Base-by-base conservation (phyloP, 1,140 invertebrate species). In the Zaprionus ghesquierei region DNA sequence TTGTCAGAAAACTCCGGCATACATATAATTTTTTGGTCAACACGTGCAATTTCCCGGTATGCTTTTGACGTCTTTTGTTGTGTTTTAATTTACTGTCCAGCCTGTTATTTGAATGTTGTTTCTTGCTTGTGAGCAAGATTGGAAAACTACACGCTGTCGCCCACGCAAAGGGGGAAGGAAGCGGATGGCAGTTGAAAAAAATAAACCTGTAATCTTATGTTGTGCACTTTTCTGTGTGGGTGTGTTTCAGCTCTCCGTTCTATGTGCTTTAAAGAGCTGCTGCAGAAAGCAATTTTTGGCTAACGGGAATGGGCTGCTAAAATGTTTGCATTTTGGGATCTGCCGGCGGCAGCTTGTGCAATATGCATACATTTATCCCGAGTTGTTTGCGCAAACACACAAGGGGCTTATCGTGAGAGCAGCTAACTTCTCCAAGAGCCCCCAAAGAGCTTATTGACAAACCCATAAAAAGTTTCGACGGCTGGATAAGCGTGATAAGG, bases 61-160 rank as follows among this genome's bases (percentile, higher is more conserved):
- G 63, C 65, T 65, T 65, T 76, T 49, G 53, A 50, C 68, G 54
- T 46, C 72, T 72, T 77, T 84, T 84, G 81, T 84, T 84, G 76
- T 84, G 80, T 85, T 85, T 84, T 82, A 85, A 84, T 84, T 80
- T 85, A 50, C 41, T 68, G 63, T 31, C 70, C 80, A 55, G 41
- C 9, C 41, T 46, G 41, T 5, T 22, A 46, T 22, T 46, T 18
- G 3, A 76, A 3, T n/a, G 35, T 51, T 68, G 51, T 60, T 69
- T n/a, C 31, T 51, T 68, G 51, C 55, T 69, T 71, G 63, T 69
- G 72, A 63, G 66, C 38, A 63, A 8, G 8, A 46, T 5, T 33
- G 18, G 23, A 50, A 66, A 68, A 59, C 64, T 46, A 59, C 51
- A 56, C 53, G 25, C 46, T 49, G 20, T 33, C 10, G 53, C 56